Base-by-base conservation (phyloP, 2,888 invertebrate species). In the Listrodromus nycthemerus region DNA sequence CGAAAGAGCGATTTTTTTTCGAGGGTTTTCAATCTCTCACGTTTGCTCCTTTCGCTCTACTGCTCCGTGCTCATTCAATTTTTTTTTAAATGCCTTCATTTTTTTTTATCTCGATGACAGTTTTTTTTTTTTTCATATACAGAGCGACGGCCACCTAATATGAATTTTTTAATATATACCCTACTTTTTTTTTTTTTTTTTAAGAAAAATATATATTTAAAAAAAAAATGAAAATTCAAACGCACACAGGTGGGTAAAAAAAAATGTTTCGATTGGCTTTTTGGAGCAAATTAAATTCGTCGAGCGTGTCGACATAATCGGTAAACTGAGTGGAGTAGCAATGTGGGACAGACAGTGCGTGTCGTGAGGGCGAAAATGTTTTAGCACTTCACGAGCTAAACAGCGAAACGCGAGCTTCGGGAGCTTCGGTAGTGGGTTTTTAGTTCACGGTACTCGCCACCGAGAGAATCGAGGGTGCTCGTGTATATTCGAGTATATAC, bases 391-490 rank as follows among this genome's bases (percentile, higher is more conserved):
- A 71, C 55, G 27, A 63, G 19, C 55, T 55, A 27, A 61, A 73
- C 55, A 63, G 58, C 16, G 67, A 63, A 67, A 67, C 82, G 41
- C 50, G 50, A 30, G 63, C 24, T 50, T n/a, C 30, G 33, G 2
- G 13, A 37, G 73, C 66, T 63, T 63, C 71, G 24, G 24, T 19
- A 41, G 50, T 71, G 55, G 67, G 69, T 78, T 61, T 83, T 73
- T 63, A 24, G 76, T 66, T 21, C 48, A 33, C 45, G 45, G 65
- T 45, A 37, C 58, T n/a, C 66, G 61, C 13, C 24, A 71, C 58
- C 45, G 58, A 41, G 63, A 74, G 69, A 69, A 80, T 78, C 61
- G 69, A 61, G 65, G 69, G 63, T 74, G 48, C 69, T 55, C 21
- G 41, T 24, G 19, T 24, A 55, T 71, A 55, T 45, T 24, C 10